Conservation (phyloP, 2,797 vertebrate species). For the Falco naumanni region DNA sequence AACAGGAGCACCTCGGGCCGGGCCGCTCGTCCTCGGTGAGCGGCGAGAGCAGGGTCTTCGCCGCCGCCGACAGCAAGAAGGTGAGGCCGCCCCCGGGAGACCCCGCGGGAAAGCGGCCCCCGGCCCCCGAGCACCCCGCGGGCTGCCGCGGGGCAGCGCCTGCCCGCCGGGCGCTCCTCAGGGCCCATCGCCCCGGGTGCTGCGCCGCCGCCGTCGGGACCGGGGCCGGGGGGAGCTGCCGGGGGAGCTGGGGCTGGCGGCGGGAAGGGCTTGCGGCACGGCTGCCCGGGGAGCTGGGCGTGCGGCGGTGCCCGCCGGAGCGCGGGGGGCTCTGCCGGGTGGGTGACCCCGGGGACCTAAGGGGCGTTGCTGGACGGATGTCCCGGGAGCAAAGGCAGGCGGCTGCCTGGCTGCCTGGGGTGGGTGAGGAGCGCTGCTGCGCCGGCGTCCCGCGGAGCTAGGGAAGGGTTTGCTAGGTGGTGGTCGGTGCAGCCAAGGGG, state of each 20-base stretch:
- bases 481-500: neutral
- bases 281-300: neutral
- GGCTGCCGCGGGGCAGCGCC: neutral
- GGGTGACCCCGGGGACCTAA: neutral
- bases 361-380: neutral
- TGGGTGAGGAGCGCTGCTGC: neutral
- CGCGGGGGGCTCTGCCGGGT: neutral
- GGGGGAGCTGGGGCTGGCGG: neutral
- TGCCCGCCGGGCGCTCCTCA: neutral
- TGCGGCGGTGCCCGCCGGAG: neutral
- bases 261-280: neutral
- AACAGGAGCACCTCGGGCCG: constrained; percentile 88
- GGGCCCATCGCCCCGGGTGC: neutral
- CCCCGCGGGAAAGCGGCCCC: neutral
- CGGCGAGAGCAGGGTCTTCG: constrained; percentile 78
- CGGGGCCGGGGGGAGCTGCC: neutral
- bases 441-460: neutral
- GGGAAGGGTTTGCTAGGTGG: neutral
- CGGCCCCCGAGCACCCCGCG: neutral
- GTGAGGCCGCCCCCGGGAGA: constrained; percentile 52
- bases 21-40: constrained; percentile 85
- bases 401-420: neutral
- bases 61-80: constrained; percentile 73
- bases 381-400: neutral
- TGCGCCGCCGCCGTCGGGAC: neutral